Evolutionary conservation across 2,797 vertebrate genomes (phyloP), one percentile per base, ranked within the genome.

Genomic region (Xenops minutus): DNA sequence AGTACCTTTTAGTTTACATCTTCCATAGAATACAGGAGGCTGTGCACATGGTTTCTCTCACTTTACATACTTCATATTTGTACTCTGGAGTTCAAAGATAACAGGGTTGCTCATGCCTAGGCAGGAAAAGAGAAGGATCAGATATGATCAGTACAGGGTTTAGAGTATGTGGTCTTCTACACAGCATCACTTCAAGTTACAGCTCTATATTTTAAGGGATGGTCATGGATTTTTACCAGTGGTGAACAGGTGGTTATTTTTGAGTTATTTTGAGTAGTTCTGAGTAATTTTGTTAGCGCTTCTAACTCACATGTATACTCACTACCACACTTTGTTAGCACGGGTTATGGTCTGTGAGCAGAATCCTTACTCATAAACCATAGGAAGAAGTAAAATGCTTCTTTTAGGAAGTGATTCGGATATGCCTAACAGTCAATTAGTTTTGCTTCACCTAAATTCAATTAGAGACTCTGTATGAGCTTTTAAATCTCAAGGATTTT

Each of bases 381-480:
- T 12, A 64, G 36, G 43, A 81, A 84, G 44, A 92, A 88, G 19
- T 17, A 36, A 80, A 94, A 92, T 68, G 10, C 55, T 84, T 73
- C 24, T 96, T 94, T 92, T 77, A 91, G 43, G 64, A 30, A 66
- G 32, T 84, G 34, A 93, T 61, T 95, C 69, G 54, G 39, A 48
- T 85, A 86, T 95, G 79, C 61, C 89, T 83, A 96, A 84, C 20
- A 85, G 24, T 88, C 19, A 84, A 91, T 97, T 97, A 93, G 78
- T 95, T 96, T 95, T 95, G 92, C 88, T 97, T 93, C 83, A 95
- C 64, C 85, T 97, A 89, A 96, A 95, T 97, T 95, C 95, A 96
- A 20, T 97, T 97, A 97, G 89, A 95, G 62, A 23, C 75, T 56
- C 95, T 89, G 43, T 96, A 91, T 93, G 95, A 97, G 37, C 75